phyloP scores from a whole-genome alignment of 1,140 invertebrate genomes.

The Drosophila repleta region DNA sequence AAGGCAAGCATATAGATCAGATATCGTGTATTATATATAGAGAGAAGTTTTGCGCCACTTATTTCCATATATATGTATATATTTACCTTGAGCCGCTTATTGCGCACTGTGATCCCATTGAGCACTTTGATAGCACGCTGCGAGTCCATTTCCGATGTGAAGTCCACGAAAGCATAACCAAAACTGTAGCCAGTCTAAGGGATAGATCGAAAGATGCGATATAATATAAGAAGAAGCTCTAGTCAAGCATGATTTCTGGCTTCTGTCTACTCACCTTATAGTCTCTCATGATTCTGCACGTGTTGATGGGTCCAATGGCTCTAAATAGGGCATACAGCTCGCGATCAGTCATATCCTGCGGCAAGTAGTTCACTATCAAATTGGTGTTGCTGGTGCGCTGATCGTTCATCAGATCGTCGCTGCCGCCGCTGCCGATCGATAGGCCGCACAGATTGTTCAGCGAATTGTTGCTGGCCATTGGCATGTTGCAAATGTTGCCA shows the following conservation, averaged over 20 bases:
- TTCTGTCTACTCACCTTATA: constrained; percentile 89
- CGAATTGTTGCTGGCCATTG: constrained; percentile 81
- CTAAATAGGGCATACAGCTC: constrained; percentile 95
- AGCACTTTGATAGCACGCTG: constrained; percentile 92
- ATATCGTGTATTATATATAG: too few relatives aligned
- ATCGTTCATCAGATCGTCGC: constrained; percentile 67
- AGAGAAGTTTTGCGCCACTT: too few relatives aligned
- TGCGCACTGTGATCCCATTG: constrained; percentile 94
- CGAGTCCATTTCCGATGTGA: constrained; percentile 93
- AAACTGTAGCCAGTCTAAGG: constrained; percentile 96
- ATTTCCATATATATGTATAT: background rate
- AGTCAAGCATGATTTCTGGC: too few relatives aligned
- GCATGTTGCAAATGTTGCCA: constrained; percentile 76
- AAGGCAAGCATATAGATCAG: background rate
- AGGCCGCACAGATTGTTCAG: constrained; percentile 73
- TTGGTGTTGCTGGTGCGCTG: constrained; percentile 87
- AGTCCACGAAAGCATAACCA: constrained; percentile 98
- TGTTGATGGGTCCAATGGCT: constrained; percentile 93
- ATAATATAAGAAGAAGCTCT: background rate
- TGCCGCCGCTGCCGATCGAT: constrained; percentile 68
- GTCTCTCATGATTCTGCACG: constrained; percentile 96
- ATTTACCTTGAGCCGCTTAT: constrained; percentile 91
- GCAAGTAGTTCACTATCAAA: constrained; percentile 97
- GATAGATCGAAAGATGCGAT: background rate
- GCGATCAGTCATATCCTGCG: constrained; percentile 95